Evolutionary conservation across 2,113 vertebrate species (phyloP).

Genomic region (Petroica traversi): DNA sequence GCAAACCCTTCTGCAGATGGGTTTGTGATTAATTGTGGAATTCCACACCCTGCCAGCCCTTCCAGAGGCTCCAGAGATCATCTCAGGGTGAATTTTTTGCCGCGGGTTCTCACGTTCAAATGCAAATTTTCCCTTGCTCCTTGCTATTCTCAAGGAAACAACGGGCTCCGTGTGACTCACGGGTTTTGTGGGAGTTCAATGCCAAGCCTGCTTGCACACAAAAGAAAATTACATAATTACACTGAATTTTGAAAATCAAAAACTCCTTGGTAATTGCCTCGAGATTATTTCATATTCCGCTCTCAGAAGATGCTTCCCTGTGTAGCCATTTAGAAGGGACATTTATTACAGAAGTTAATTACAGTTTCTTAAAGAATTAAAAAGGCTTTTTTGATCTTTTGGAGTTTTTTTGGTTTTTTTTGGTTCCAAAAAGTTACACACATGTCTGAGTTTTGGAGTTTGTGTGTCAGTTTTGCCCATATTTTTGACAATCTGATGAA

Average conservation of each 20-base stretch:
- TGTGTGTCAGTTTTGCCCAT: background rate
- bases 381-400: background rate
- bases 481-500: background rate
- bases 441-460: background rate
- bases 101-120: background rate
- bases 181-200: constrained; percentile 47
- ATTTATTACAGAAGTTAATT: constrained; percentile 52
- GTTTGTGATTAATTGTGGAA: too few species aligned
- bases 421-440: background rate
- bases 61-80: background rate
- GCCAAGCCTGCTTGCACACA: constrained; percentile 52
- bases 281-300: constrained; percentile 43
- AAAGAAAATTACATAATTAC: constrained; percentile 58
- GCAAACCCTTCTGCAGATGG: background rate
- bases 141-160: constrained; percentile 39
- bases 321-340: constrained; percentile 23
- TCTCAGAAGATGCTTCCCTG: constrained; percentile 18
- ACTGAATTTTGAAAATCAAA: constrained; percentile 47
- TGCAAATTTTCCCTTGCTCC: constrained; percentile 27
- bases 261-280: constrained; percentile 42
- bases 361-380: constrained; percentile 22
- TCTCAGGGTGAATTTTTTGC: background rate
- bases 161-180: constrained; percentile 47
- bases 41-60: background rate
- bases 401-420: background rate